Conservation (phyloP, 1,140 invertebrate species). For the Lerema accius region DNA sequence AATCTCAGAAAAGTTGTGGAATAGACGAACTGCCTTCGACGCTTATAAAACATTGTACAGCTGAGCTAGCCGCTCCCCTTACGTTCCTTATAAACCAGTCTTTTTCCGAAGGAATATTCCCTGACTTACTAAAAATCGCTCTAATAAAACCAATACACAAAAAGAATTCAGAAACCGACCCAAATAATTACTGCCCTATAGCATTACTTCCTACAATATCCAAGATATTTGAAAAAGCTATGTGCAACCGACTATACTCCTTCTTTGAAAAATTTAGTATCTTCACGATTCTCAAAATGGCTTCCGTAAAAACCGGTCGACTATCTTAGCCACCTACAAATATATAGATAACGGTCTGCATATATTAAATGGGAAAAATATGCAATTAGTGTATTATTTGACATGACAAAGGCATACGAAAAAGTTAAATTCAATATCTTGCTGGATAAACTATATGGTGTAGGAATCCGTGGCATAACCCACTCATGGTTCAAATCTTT, state of each 20-base stretch:
- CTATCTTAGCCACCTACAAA: not conserved
- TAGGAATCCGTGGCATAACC: constrained; percentile 6
- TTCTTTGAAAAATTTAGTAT: constrained; percentile 9
- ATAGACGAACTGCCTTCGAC: too few relatives aligned
- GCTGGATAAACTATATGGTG: not conserved
- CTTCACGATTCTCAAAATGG: constrained; percentile 1
- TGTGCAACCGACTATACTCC: not conserved
- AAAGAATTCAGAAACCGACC: not conserved
- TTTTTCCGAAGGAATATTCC: too few relatives aligned
- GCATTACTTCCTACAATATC: not conserved
- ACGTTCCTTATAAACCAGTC: too few relatives aligned
- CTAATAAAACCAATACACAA: constrained; percentile 12
- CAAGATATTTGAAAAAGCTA: constrained; percentile 14
- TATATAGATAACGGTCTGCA: not conserved
- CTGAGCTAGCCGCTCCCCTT: too few relatives aligned
- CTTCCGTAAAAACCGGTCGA: constrained; percentile 1
- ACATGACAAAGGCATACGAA: constrained; percentile 13
- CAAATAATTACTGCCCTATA: constrained; percentile 4
- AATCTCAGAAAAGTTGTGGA: too few relatives aligned
- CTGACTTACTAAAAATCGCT: not conserved
- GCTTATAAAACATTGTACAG: too few relatives aligned
- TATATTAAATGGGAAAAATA: not conserved
- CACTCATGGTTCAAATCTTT: not conserved
- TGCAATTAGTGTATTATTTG: not conserved
- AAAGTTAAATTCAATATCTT: not conserved